Conservation (phyloP, 2,888 invertebrate genomes). For the Drosophila tanythrix region DNA sequence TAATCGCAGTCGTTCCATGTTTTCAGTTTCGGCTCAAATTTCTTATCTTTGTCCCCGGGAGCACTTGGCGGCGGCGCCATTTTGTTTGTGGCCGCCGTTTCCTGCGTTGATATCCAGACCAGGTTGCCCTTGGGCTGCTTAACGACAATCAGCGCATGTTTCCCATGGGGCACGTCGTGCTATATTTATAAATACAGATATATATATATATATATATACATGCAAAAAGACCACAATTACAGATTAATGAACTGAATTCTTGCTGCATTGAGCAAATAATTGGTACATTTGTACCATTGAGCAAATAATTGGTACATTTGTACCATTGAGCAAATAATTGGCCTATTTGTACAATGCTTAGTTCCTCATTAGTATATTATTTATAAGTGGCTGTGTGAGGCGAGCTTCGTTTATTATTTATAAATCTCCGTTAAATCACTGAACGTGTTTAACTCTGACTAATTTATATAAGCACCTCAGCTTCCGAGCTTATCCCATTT, state of each 20-base stretch:
- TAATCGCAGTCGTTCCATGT: conserved; percentile 95
- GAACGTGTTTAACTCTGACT: neutral
- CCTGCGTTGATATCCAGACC: conserved; percentile 92
- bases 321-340: neutral
- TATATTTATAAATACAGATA: conserved; percentile 71
- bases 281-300: neutral
- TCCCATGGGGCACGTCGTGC: conserved; percentile 93
- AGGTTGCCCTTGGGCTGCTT: conserved; percentile 94
- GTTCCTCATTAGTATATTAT: neutral
- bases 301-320: neutral
- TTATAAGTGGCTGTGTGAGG: neutral
- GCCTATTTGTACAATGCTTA: neutral
- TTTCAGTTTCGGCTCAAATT: conserved; percentile 86
- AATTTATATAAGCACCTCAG: neutral
- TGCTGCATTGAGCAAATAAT: conserved; percentile 2
- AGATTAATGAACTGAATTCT: conserved; percentile 46
- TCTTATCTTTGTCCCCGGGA: conserved; percentile 87
- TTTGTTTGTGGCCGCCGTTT: conserved; percentile 86
- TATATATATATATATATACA: neutral
- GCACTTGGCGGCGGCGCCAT: conserved; percentile 86
- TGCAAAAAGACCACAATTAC: conserved; percentile 16
- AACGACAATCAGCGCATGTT: conserved; percentile 94
- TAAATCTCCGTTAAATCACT: neutral
- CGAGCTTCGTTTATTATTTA: neutral
- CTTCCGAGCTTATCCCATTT: neutral